Evolutionary conservation across 2,113 vertebrate genomes (phyloP).

Genomic region (Rhegmatorhina hoffmannsi): DNA sequence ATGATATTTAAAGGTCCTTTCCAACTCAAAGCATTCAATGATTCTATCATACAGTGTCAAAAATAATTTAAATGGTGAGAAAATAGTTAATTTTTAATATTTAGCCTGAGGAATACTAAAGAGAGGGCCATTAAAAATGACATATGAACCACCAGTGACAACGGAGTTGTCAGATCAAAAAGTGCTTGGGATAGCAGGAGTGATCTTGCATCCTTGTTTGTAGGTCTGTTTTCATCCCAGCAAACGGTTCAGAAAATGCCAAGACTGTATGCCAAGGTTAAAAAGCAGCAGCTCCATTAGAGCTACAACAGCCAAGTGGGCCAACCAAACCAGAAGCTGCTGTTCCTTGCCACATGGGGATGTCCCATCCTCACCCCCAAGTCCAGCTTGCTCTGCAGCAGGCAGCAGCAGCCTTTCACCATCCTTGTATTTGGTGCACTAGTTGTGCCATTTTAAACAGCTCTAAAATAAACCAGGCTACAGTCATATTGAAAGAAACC

Average conservation of each 20-base stretch:
- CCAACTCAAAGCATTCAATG: neutral
- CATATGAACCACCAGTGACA: rapidly evolving
- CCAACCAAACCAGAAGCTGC: rapidly evolving
- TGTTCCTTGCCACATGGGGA: rapidly evolving
- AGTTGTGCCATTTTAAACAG: neutral
- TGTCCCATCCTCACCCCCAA: rapidly evolving
- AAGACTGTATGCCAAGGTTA: neutral
- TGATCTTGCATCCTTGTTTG: neutral
- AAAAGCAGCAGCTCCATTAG: neutral
- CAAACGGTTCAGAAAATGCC: neutral
- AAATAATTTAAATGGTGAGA: neutral
- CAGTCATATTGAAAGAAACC: neutral
- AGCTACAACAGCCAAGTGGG: neutral
- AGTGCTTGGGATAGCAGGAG: neutral
- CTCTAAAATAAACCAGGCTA: slow-evolving; percentile 9
- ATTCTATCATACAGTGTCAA: neutral
- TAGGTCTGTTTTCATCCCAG: rapidly evolving
- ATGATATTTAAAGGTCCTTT: neutral
- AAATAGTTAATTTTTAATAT: neutral
- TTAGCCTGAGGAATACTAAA: neutral
- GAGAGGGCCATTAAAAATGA: neutral
- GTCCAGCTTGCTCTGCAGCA: neutral
- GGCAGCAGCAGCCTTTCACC: neutral
- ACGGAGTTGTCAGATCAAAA: neutral
- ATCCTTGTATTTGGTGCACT: neutral